Base-by-base conservation (phyloP, 2,113 vertebrate genomes). In the Atrichornis clamosus region DNA sequence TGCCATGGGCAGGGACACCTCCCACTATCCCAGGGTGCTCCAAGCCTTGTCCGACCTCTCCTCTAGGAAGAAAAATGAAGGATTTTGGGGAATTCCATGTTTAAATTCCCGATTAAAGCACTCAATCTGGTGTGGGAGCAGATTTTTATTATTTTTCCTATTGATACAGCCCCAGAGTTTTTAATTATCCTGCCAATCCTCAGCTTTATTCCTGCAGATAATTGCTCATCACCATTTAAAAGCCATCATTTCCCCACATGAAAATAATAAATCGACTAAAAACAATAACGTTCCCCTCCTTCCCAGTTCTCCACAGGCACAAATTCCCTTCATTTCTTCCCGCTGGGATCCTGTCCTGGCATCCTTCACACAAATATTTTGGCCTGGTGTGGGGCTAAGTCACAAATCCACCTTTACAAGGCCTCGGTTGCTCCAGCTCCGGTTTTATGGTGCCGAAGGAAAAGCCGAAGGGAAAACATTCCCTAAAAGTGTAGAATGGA, bases 381-480 rank as follows among this genome's bases (percentile, higher is more conserved):
- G 63, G 23, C 89, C 83, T 4, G 21, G 18, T 47, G 13, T 21
- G 55, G 44, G 10, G 35, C 16, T 10, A 42, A 68, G 37, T 75
- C 8, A 12, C 79, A 88, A 92, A 84, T 78, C 23, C 53, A 55
- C 68, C 42, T 97, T 97, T 93, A 94, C 76, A 33, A 94, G 94
- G 26, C 68, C 50, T 92, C 59, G 13, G 77, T 83, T 92, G 27
- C 89, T 65, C 65, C 44, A 28, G 77, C 26, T 59, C 22, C 63
- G 5, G 11, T 91, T 96, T 97, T 96, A 97, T 21, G 75, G 18
- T 9, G 46, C 47, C 41, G 53, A 46, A 72, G 41, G 16, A 82
- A 93, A 84, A 87, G 39, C 46, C 30, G 53, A 47, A 93, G 53
- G 47, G 32, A 20, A 33, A 73, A 55, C n/a, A 18, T 39, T 73